Evolutionary conservation across 2,888 invertebrate species (phyloP).

Genomic region (Drosophila paucipuncta): DNA sequence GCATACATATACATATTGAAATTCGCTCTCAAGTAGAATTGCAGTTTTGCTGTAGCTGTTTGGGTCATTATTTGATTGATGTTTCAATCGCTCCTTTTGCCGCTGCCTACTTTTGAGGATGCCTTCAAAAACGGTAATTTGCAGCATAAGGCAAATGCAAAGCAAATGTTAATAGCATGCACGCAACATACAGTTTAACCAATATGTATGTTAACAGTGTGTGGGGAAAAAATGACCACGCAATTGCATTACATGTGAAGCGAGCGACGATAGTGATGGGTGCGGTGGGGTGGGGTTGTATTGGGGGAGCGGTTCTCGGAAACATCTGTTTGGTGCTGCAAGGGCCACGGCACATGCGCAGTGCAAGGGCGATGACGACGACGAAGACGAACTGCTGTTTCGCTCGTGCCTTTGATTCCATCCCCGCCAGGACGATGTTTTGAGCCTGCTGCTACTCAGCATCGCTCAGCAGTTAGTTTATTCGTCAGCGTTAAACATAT

Average conservation of each 20-base stretch:
- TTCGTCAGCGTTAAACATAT: constrained; percentile 60
- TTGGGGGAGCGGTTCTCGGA: background rate
- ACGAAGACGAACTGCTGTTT: constrained; percentile 25
- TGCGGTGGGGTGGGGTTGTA: background rate
- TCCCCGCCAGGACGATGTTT: constrained; percentile 34
- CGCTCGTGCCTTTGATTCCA: constrained; percentile 27
- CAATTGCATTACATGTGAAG: constrained; percentile 34
- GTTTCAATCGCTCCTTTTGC: constrained; percentile 11
- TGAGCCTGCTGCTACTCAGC: constrained; percentile 42
- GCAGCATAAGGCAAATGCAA: background rate
- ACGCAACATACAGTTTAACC: background rate
- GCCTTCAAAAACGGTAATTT: constrained; percentile 5
- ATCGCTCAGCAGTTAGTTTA: constrained; percentile 61
- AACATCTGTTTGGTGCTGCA: constrained; percentile 63
- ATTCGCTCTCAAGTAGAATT: constrained; percentile 23
- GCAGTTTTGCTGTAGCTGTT: constrained; percentile 28
- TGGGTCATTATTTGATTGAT: constrained; percentile 7
- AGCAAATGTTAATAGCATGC: constrained; percentile 7
- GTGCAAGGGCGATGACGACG: background rate
- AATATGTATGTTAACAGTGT: background rate
- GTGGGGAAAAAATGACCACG: constrained; percentile 11
- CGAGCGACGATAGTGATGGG: background rate
- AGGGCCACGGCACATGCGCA: constrained; percentile 53
- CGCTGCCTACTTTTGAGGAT: constrained; percentile 41
- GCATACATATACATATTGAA: background rate